Evolutionary conservation across 1,140 invertebrate species (phyloP), one percentile per base, ranked within the genome.

Genomic region (Tetramorium alpestre): DNA sequence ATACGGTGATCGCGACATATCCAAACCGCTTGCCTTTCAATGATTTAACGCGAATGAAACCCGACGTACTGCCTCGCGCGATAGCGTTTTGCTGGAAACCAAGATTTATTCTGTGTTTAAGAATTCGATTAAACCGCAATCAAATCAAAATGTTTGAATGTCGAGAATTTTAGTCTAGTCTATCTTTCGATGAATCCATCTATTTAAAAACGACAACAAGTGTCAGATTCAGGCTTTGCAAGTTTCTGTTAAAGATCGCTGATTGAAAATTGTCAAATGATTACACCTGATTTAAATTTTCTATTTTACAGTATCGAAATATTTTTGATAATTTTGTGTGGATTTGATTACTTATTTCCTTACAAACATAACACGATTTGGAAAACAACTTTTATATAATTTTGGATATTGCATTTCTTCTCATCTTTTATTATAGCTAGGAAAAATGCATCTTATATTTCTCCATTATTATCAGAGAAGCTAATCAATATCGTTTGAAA

Each of bases 1-100:
- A 44, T 28, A 44, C 56, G 60, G 56, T 73, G 47, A 88, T 80
- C 58, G 67, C 47, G 73, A 87, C 54, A 60, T 60, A 82, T 84
- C 54, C 80, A 62, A 73, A 75, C 28, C 76, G 82, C 58, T 73
- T 58, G 82, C 67, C 49, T 70, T 80, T 78, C 75, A 33, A 86
- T 87, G 60, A 78, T 51, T 85, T 85, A 33, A 75, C 54, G 2
- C 44, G 67, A 72, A 84, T 56, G 67, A 72, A 84, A 73, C 25
- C 18, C 70, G 22, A 41, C 47, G 49, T 7, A 25, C 16, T 44
- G 58, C 10, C 38, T 41, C 70, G 58, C 47, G 3, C 38, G 73
- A 75, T 84, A 76, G 51, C 44, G 44, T 13, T 18, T 22, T n/a
- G 78, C 28, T 25, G 10, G 13, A 70, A 25, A n/a, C 16, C 38